Evolutionary conservation across 2,888 invertebrate species (phyloP), one percentile per base, ranked within the genome.

Genomic region (Trilocha varians): DNA sequence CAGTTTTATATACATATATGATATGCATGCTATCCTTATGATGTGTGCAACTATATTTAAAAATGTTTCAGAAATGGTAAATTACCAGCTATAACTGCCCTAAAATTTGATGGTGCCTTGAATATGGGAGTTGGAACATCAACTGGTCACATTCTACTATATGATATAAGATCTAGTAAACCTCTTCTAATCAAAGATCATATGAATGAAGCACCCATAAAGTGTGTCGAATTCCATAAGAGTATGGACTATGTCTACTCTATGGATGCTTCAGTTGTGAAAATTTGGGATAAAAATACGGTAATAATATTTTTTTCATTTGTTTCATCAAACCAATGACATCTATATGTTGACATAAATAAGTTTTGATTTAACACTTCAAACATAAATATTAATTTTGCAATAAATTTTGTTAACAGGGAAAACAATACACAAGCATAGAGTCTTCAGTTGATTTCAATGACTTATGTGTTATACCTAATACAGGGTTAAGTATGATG

Each of bases 121-220:
- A 90, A 90, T 50, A 79, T 95, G 76, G 99, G 93, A 14, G 96
- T 98, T 3, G 99, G 99, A 9, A 98, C 97, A 32, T 91, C 93
- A 4, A 95, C 95, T 14, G 99, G 99, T 0, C 97, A 99, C 85
- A 90, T 98, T 32, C 82, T 99, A 8, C 72, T 99, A 1, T 99
- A 98, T 71, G 99, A 99, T 71, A 91, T 99, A 48, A 90, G 99
- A 49, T 93, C 97, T 5, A 91, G 91, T 54, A 94, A 93, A 64
- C 99, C 99, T 0, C 87, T 94, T 36, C 76, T 93, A 35, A 87
- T 96, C 0, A 99, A 99, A 73, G 98, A 99, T 78, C 99, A 99
- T 65, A 92, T 96, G 87, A 97, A 98, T 70, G 95, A 93, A 45
- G 85, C 94, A 38, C 97, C 99, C 0, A 97, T 99, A 40, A 95